Evolutionary conservation across 2,113 vertebrate genomes (phyloP).

Genomic region (Dicerorhinus sumatrensis): DNA sequence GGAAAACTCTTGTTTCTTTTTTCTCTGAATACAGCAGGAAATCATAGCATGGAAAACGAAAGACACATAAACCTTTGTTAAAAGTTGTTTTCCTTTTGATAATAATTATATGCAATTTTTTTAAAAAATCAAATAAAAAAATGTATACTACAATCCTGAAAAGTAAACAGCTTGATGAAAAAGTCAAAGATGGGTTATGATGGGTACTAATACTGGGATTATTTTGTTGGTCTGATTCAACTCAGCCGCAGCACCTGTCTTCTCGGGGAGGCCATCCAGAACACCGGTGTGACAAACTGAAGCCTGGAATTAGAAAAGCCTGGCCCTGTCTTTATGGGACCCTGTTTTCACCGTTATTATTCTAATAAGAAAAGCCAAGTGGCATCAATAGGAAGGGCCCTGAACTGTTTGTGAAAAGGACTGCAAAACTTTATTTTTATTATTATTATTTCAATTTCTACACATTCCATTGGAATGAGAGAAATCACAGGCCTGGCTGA

Average conservation of each 20-base stretch:
- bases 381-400: neutral
- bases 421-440: neutral
- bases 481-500: conserved; percentile 40
- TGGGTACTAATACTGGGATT: no score
- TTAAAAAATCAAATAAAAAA: neutral
- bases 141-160: neutral
- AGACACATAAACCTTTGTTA: neutral
- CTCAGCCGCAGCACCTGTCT: accelerated
- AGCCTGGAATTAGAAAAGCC: neutral
- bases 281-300: accelerated
- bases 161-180: neutral
- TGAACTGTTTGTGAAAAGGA: neutral
- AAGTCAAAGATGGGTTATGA: no score
- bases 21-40: neutral
- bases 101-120: neutral
- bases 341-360: neutral
- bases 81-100: neutral
- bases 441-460: conserved; percentile 45
- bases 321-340: neutral
- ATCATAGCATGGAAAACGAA: neutral
- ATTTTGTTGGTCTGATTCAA: accelerated
- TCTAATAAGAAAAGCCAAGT: neutral
- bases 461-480: conserved; percentile 30
- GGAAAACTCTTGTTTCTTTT: neutral
- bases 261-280: accelerated